Percentiles rank a stretch among this genome's conserved stretches.
phyloP scores from a whole-genome alignment of 2,113 vertebrate genomes.

The Marmota flaviventris region DNA sequence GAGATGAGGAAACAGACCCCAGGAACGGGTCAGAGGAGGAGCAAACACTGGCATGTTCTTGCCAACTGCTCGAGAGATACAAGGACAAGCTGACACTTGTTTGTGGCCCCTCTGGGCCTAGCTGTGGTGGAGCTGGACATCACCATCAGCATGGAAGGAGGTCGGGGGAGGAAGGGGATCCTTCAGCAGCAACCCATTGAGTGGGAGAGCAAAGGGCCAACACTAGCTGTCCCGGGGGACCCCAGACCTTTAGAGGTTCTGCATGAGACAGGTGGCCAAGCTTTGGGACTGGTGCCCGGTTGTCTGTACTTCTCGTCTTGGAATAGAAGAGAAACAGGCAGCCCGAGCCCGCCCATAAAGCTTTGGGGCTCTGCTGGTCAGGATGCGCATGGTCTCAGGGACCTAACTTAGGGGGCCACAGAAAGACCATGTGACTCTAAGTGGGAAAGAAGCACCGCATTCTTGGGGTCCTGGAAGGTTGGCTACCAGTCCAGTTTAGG shows the following conservation, averaged over 20 bases:
- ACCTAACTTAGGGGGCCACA: fast-evolving
- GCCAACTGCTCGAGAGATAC: fast-evolving
- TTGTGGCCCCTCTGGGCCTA: fast-evolving
- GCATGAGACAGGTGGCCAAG: neutral
- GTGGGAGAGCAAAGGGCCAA: neutral
- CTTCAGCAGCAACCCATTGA: fast-evolving
- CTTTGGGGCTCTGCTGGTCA: neutral
- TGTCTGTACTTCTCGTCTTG: neutral
- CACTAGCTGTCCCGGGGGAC: fast-evolving
- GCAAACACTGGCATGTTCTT: fast-evolving
- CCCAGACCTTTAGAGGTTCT: too few relatives aligned
- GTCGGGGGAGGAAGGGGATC: fast-evolving
- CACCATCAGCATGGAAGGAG: fast-evolving
- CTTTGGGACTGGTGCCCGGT: neutral
- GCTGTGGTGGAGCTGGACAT: fast-evolving
- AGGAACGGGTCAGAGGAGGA: neutral
- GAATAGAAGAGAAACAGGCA: neutral
- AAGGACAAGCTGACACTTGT: too few relatives aligned
- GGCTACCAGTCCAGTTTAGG: neutral
- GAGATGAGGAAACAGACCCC: fast-evolving
- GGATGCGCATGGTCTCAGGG: neutral
- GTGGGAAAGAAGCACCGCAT: fast-evolving
- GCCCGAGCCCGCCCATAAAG: neutral
- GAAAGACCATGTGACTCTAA: fast-evolving
- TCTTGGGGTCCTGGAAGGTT: fast-evolving